Evolutionary conservation across 1,140 invertebrate species (phyloP).

Genomic region (Drosophila nigrodunni): DNA sequence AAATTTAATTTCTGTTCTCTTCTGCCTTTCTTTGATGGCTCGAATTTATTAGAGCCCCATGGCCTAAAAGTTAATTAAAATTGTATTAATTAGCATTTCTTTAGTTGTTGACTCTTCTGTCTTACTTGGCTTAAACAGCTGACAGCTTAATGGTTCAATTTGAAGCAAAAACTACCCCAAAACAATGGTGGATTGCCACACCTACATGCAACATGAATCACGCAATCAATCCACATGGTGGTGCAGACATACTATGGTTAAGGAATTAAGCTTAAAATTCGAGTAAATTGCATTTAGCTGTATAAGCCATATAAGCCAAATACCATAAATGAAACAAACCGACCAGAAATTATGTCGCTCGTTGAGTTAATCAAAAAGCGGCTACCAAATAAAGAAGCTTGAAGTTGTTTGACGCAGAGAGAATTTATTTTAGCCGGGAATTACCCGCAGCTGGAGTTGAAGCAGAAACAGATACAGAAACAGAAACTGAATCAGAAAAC

Average conservation of each 20-base stretch:
- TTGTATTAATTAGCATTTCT: constrained; percentile 18
- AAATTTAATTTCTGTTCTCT: constrained; percentile 7
- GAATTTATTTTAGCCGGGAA: constrained; percentile 45
- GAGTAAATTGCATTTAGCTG: constrained; percentile 70
- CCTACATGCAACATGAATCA: constrained; percentile 41
- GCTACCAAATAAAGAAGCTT: constrained; percentile 73
- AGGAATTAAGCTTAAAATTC: constrained; percentile 36
- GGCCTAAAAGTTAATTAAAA: constrained; percentile 17
- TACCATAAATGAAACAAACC: constrained; percentile 65
- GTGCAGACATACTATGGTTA: constrained; percentile 11
- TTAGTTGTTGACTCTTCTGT: neutral
- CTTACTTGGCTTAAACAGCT: neutral
- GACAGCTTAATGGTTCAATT: constrained; percentile 4
- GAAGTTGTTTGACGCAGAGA: constrained; percentile 33
- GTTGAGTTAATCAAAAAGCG: constrained; percentile 63
- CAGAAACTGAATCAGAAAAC: constrained; percentile 35
- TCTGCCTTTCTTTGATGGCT: constrained; percentile 1
- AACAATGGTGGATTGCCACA: constrained; percentile 39
- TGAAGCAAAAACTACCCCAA: neutral
- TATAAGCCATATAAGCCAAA: constrained; percentile 60
- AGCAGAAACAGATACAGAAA: constrained; percentile 12
- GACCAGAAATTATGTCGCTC: constrained; percentile 73
- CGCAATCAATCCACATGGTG: constrained; percentile 32
- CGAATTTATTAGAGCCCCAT: constrained; percentile 4
- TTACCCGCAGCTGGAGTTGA: constrained; percentile 47